These are phyloP conservation scores for Petrophora chlorosata DNA, from an alignment of 2,888 invertebrate genomes.

Conservation along the genomic window DNA sequence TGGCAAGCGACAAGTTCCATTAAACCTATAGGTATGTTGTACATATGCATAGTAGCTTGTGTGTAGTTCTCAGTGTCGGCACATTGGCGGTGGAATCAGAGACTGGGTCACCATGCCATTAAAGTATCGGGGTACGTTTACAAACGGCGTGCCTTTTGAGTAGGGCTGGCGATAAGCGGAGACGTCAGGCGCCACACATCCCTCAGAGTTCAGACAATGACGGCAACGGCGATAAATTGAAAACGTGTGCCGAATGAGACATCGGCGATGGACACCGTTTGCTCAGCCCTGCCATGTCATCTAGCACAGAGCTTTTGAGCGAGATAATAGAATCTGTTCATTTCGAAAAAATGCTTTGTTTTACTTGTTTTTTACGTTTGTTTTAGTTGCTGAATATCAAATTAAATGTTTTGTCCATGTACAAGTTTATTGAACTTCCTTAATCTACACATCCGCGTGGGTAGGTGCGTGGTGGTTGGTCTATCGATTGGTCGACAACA, in stretches of 20 bases:
- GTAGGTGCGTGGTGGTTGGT: too few species aligned
- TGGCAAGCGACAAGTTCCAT: too few species aligned
- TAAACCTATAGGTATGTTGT: too few species aligned
- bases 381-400: too few species aligned
- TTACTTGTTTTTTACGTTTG: too few species aligned
- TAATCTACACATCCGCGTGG: too few species aligned
- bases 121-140: conserved; percentile 46
- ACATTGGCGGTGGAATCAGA: conserved; percentile 16
- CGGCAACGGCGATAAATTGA: conserved; percentile 68
- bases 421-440: too few species aligned
- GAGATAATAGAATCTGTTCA: conserved; percentile 39
- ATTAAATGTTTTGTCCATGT: too few species aligned
- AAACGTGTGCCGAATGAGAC: conserved; percentile 73
- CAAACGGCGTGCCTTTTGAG: conserved; percentile 60
- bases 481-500: too few species aligned
- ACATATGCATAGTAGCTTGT: background rate
- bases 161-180: conserved; percentile 55
- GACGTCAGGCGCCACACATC: conserved; percentile 56
- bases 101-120: conserved; percentile 41
- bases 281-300: conserved; percentile 35
- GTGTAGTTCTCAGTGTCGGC: background rate
- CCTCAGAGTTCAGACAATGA: conserved; percentile 50
- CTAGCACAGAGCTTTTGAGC: conserved; percentile 34
- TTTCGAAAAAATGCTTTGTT: too few species aligned
- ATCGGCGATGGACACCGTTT: conserved; percentile 43